Conservation (phyloP, 1,140 invertebrate species). For the Zaprionus africanus region DNA sequence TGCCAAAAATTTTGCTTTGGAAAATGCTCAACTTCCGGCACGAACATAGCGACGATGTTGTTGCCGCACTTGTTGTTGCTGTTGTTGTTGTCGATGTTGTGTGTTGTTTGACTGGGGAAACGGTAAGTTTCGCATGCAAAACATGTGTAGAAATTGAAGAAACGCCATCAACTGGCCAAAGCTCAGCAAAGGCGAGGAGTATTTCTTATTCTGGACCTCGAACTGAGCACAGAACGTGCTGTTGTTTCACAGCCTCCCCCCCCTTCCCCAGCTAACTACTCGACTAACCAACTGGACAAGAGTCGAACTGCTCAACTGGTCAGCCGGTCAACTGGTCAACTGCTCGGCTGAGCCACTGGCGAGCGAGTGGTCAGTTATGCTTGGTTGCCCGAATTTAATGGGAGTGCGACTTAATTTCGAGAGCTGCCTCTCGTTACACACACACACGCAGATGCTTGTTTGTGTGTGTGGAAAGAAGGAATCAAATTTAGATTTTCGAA, state of each 20-base stretch:
- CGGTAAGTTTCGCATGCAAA: slow-evolving; percentile 72
- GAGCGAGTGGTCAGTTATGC: slow-evolving; percentile 44
- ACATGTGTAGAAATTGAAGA: slow-evolving; percentile 74
- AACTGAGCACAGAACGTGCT: slow-evolving; percentile 39
- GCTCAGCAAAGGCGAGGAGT: not conserved
- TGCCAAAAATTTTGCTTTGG: slow-evolving; percentile 74
- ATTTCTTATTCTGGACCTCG: slow-evolving; percentile 19
- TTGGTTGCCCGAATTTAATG: slow-evolving; percentile 68
- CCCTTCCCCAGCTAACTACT: not conserved
- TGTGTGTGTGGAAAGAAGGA: not conserved
- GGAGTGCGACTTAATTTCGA: slow-evolving; percentile 68
- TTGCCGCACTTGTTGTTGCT: not conserved
- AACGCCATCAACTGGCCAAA: slow-evolving; percentile 51
- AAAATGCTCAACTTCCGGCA: slow-evolving; percentile 71
- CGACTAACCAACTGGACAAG: slow-evolving; percentile 23
- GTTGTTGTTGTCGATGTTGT: slow-evolving; percentile 32
- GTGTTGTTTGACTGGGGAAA: slow-evolving; percentile 47
- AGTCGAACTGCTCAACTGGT: slow-evolving; percentile 9
- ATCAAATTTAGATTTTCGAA: slow-evolving; percentile 6
- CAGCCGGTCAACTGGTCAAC: not conserved
- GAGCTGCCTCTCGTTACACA: slow-evolving; percentile 38
- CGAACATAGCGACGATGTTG: slow-evolving; percentile 43
- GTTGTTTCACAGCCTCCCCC: slow-evolving; percentile 33
- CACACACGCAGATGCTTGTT: not conserved
- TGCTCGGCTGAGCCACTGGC: not conserved